phyloP scores from a whole-genome alignment of 2,113 vertebrate species.

The Corydoras sp. region DNA sequence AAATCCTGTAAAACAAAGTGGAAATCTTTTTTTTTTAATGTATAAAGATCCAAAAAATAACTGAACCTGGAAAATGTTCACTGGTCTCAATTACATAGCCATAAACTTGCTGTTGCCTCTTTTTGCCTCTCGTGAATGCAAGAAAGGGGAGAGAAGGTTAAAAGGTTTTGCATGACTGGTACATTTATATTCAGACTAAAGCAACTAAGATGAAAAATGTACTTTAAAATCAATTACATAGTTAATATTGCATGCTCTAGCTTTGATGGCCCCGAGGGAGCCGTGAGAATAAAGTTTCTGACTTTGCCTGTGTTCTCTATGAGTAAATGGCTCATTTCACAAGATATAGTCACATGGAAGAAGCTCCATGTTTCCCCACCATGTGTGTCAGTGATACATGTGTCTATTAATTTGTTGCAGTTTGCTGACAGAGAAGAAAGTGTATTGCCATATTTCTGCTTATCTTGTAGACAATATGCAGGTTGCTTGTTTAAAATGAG shows the following conservation, averaged over 20 bases:
- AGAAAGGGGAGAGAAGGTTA: slow-evolving; percentile 19
- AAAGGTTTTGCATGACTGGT: slow-evolving; percentile 49
- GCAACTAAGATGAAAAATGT: slow-evolving; percentile 51
- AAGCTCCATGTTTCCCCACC: slow-evolving; percentile 48
- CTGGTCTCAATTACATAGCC: too few relatives aligned
- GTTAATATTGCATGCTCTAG: slow-evolving; percentile 70
- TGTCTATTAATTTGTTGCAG: slow-evolving; percentile 30
- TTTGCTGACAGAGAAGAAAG: slow-evolving; percentile 35
- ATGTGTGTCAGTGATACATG: slow-evolving; percentile 53
- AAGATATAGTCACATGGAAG: slow-evolving; percentile 35
- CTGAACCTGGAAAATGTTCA: too few relatives aligned
- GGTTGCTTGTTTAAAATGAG: slow-evolving; percentile 1
- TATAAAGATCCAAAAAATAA: too few relatives aligned
- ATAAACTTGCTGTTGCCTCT: neutral
- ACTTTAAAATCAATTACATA: slow-evolving; percentile 74
- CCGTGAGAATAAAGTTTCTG: slow-evolving; percentile 54
- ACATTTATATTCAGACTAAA: slow-evolving; percentile 41
- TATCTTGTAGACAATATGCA: neutral
- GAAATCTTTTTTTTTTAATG: too few relatives aligned
- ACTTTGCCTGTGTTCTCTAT: slow-evolving; percentile 53
- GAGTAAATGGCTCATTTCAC: slow-evolving; percentile 63
- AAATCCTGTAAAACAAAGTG: too few relatives aligned
- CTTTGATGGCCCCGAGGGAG: slow-evolving; percentile 57
- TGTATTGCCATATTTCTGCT: slow-evolving; percentile 24
- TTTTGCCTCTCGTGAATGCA: neutral